Evolutionary conservation across 2,888 invertebrate species (phyloP).

Genomic region (Pachymerium ferrugineum): DNA sequence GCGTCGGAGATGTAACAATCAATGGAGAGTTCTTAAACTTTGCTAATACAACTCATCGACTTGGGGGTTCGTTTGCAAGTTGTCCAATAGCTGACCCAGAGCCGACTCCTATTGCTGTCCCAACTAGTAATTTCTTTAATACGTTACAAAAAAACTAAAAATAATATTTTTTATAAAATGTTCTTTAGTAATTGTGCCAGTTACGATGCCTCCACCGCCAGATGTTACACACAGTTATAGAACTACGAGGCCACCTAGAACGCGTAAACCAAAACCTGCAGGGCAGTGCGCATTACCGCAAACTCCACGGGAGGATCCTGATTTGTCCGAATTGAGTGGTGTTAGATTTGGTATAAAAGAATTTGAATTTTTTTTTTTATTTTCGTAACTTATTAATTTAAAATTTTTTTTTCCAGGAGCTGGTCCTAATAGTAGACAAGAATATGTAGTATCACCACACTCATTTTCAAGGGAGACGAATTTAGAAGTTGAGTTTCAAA

Average conservation of each 20-base stretch:
- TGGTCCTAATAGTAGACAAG: slow-evolving; percentile 63
- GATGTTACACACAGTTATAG: too few species aligned
- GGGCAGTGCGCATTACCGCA: slow-evolving; percentile 54
- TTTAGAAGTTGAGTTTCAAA: slow-evolving; percentile 72
- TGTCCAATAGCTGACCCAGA: slow-evolving; percentile 41
- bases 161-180: neutral
- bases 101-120: neutral
- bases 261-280: slow-evolving; percentile 39
- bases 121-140: slow-evolving; percentile 6
- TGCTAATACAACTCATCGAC: slow-evolving; percentile 58
- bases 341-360: slow-evolving; percentile 38
- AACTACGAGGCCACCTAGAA: slow-evolving; percentile 16
- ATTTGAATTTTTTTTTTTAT: neutral
- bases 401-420: slow-evolving; percentile 56
- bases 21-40: slow-evolving; percentile 76
- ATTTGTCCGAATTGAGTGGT: slow-evolving; percentile 51
- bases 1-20: slow-evolving; percentile 86
- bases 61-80: slow-evolving; percentile 40
- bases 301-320: slow-evolving; percentile 53
- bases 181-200: neutral
- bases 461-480: slow-evolving; percentile 64
- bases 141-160: neutral
- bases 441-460: slow-evolving; percentile 59
- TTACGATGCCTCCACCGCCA: neutral
- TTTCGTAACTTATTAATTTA: slow-evolving; percentile 16